phyloP scores from a whole-genome alignment of 2,888 invertebrate genomes.

The Thereva unica region DNA sequence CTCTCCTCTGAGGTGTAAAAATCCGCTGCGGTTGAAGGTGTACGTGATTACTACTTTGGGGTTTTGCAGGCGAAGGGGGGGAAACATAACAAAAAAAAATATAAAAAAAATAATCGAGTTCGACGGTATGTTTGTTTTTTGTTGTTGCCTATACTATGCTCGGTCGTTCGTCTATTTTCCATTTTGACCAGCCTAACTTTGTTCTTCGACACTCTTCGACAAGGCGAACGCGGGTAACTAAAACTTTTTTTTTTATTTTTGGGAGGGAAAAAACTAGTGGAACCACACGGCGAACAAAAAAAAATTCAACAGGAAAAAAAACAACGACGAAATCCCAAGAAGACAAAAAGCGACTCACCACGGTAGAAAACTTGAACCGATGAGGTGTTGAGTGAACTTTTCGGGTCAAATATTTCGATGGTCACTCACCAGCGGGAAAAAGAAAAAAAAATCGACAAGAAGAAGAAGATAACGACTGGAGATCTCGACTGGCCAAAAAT shows the following conservation, averaged over 20 bases:
- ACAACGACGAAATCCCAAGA: not conserved
- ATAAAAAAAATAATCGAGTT: constrained; percentile 5
- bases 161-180: constrained; percentile 5
- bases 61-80: not conserved
- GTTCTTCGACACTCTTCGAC: not conserved
- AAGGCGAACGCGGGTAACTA: not conserved
- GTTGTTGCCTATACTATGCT: not conserved
- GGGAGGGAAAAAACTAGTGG: constrained; percentile 14
- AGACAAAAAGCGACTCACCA: not conserved
- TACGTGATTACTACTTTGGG: constrained; percentile 21
- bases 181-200: constrained; percentile 20
- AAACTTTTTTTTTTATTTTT: no score
- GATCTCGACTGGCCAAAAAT: no score
- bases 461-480: no score
- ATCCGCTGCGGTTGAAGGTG: constrained; percentile 19
- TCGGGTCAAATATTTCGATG: constrained; percentile 40
- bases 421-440: constrained; percentile 33
- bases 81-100: not conserved
- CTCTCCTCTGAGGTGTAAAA: constrained; percentile 31
- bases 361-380: not conserved
- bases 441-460: not conserved
- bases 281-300: constrained; percentile 13
- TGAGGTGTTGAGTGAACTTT: constrained; percentile 36
- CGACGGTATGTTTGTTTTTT: constrained; percentile 6
- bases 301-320: constrained; percentile 12